A percentile compares a stretch with the other conserved stretches of the same genome.
Evolutionary conservation across 2,888 invertebrate species (phyloP).

Genomic region (Microplitis deprimator): DNA sequence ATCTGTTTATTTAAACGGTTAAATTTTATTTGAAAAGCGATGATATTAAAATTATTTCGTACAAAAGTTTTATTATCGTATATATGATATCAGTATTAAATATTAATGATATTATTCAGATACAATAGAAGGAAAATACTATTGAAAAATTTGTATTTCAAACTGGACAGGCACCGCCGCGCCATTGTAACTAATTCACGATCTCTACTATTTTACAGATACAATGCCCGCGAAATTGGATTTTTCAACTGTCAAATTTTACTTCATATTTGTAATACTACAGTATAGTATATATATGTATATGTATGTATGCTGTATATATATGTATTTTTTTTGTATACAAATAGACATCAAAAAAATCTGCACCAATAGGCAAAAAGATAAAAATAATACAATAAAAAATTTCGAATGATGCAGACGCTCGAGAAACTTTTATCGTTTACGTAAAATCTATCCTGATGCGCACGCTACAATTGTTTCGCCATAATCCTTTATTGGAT

Average conservation of each 20-base stretch:
- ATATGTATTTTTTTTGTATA: neutral
- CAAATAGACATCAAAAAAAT: constrained; percentile 12
- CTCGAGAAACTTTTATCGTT: constrained; percentile 46
- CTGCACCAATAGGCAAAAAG: constrained; percentile 12
- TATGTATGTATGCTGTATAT: neutral
- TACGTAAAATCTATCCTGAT: constrained; percentile 51
- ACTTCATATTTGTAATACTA: neutral
- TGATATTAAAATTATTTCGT: no score
- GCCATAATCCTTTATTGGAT: constrained; percentile 71
- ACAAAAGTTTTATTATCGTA: no score
- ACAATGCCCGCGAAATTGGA: neutral
- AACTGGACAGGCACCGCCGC: neutral
- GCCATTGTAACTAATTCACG: neutral
- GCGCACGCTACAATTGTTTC: constrained; percentile 67
- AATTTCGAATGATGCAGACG: constrained; percentile 2
- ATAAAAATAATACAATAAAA: constrained; percentile 29
- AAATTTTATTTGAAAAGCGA: no score
- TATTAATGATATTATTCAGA: neutral
- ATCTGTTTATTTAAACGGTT: no score
- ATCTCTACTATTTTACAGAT: constrained; percentile 1
- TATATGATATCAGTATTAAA: neutral
- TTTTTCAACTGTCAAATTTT: neutral
- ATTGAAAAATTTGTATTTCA: neutral
- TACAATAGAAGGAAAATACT: neutral
- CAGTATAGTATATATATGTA: neutral